Evolutionary conservation across 2,797 vertebrate genomes (phyloP).

Genomic region (Notolabrus celidotus): DNA sequence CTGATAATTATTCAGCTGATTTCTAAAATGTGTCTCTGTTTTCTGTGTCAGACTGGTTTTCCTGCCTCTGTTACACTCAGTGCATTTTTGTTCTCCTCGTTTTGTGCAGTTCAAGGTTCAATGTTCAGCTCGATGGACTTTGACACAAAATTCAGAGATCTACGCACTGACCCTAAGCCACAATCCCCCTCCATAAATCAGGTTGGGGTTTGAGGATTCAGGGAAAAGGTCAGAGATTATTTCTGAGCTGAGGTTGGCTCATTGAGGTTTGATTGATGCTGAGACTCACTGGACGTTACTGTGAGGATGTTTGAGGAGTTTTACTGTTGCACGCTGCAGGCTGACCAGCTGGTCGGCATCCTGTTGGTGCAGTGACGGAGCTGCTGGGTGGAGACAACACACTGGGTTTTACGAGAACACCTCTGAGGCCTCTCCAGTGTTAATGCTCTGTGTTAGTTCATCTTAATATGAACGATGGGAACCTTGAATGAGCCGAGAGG

Average conservation of each 20-base stretch:
- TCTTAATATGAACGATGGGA: no score
- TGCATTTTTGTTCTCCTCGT: neutral
- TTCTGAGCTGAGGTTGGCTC: neutral
- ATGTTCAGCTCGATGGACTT: neutral
- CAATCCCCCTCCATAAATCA: neutral
- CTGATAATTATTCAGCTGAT: no score
- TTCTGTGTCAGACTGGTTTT: no score
- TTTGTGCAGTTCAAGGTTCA: neutral
- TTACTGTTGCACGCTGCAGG: constrained; percentile 1
- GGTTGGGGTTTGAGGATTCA: neutral
- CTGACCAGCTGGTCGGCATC: constrained; percentile 12
- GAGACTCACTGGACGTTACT: neutral
- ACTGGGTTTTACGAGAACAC: no score
- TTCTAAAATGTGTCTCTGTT: no score
- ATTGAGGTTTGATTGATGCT: neutral
- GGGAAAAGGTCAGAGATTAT: neutral
- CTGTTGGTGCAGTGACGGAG: neutral
- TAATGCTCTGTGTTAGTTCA: no score
- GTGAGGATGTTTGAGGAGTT: constrained; percentile 6
- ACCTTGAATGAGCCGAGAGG: no score
- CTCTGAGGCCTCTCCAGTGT: no score
- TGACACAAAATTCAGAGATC: neutral
- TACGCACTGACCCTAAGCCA: neutral
- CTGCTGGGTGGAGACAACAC: neutral
- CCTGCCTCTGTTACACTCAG: neutral